Evolutionary conservation across 1,140 invertebrate species (phyloP).

Genomic region (Rhopalosiphum maidis): DNA sequence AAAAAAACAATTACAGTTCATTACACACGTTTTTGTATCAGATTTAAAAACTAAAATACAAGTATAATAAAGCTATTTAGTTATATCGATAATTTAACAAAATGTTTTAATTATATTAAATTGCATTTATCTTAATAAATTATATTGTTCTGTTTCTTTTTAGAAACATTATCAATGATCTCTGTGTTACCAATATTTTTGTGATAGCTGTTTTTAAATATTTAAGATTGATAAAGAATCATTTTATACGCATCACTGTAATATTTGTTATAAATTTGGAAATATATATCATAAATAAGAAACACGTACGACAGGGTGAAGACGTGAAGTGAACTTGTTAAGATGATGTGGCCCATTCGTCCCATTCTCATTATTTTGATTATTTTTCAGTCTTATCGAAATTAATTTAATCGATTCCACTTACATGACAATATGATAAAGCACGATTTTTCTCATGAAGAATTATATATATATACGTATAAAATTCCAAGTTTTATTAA

Average conservation of each 20-base stretch:
- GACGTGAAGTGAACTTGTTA: no score
- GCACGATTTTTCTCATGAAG: no score
- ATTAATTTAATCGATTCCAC: no score
- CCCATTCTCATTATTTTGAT: no score
- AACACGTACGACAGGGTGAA: no score
- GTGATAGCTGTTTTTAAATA: background rate
- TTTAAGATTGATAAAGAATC: background rate
- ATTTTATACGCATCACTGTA: background rate
- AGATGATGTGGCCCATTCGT: no score
- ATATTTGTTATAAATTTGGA: background rate
- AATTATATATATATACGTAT: no score
- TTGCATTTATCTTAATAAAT: conserved; percentile 12
- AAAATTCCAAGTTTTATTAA: no score
- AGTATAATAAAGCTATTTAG: background rate
- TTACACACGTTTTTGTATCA: background rate
- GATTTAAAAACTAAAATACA: background rate
- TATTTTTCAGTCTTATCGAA: no score
- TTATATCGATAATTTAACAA: background rate
- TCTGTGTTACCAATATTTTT: background rate
- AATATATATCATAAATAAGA: background rate
- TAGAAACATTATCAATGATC: background rate
- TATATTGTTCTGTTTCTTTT: conserved; percentile 11
- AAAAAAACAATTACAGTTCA: background rate
- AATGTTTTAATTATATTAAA: conserved; percentile 26
- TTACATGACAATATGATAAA: no score